Evolutionary conservation across 1,140 invertebrate genomes (phyloP).

Genomic region (Magallana gigas): DNA sequence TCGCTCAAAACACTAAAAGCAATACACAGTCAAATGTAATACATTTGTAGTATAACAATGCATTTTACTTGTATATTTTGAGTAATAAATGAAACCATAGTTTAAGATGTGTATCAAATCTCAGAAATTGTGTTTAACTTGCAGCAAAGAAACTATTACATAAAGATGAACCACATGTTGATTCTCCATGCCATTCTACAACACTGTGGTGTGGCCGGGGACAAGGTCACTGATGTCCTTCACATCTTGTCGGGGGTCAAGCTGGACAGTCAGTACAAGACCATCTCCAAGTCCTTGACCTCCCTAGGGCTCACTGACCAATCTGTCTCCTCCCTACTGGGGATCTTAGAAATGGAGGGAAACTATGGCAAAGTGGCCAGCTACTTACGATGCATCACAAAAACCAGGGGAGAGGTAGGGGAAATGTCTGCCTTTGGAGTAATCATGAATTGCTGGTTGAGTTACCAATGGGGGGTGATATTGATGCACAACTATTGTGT

Average conservation of each 20-base stretch:
- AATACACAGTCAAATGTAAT: no score
- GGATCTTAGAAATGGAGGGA: conserved; percentile 87
- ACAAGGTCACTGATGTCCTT: conserved; percentile 85
- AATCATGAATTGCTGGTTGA: neutral
- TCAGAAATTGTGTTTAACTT: conserved; percentile 19
- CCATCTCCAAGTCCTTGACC: conserved; percentile 53
- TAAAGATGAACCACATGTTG: conserved; percentile 91
- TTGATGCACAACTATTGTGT: conserved; percentile 22
- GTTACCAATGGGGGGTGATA: neutral
- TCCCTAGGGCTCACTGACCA: conserved; percentile 86
- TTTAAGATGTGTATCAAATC: no score
- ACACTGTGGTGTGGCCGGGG: conserved; percentile 88
- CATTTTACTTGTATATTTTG: no score
- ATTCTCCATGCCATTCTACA: conserved; percentile 89
- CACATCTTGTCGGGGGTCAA: conserved; percentile 59
- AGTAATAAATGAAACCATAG: no score
- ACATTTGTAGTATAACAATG: no score
- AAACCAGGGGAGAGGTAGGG: conserved; percentile 70
- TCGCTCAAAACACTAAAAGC: no score
- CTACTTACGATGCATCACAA: conserved; percentile 70
- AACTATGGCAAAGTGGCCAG: conserved; percentile 83
- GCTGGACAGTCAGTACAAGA: conserved; percentile 57
- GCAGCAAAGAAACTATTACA: conserved; percentile 84
- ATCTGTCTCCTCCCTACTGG: conserved; percentile 85
- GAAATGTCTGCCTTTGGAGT: neutral